These are phyloP conservation scores for Metalampra italica DNA, from an alignment of 2,888 invertebrate species.

Conservation along the genomic window DNA sequence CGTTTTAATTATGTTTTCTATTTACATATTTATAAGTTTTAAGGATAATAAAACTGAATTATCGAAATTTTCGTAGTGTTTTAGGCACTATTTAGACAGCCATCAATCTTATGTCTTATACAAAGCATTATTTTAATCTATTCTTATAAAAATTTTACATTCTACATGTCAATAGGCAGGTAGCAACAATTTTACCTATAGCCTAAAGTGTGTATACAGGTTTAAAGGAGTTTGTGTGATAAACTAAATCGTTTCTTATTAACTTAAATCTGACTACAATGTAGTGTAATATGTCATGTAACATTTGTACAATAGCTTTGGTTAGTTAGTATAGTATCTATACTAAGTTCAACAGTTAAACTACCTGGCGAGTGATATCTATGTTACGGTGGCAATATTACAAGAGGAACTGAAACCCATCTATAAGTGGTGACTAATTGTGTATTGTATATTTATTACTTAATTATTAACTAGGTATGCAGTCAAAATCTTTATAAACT, in stretches of 20 bases:
- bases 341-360: not conserved
- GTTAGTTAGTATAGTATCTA: not conserved
- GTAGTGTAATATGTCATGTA: too few relatives aligned
- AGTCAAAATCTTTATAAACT: conserved; percentile 19
- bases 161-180: conserved; percentile 76
- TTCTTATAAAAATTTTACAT: conserved; percentile 62
- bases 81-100: conserved; percentile 79
- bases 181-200: conserved; percentile 67
- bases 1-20: conserved; percentile 51
- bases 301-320: not conserved
- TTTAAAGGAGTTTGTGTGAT: conserved; percentile 27
- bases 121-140: conserved; percentile 67
- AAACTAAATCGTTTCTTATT: conserved; percentile 14
- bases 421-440: conserved; percentile 20
- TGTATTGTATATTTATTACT: conserved; percentile 18
- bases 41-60: conserved; percentile 72
- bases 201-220: conserved; percentile 51
- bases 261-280: conserved; percentile 14
- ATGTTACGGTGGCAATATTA: conserved; percentile 7
- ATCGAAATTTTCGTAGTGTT: conserved; percentile 77
- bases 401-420: conserved; percentile 27
- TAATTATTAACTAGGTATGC: conserved; percentile 17
- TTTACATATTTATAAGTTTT: conserved; percentile 65
- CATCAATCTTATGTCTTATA: conserved; percentile 77
- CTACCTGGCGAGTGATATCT: not conserved